Evolutionary conservation across 2,888 invertebrate species (phyloP).

Genomic region (Platycnemis pennipes): DNA sequence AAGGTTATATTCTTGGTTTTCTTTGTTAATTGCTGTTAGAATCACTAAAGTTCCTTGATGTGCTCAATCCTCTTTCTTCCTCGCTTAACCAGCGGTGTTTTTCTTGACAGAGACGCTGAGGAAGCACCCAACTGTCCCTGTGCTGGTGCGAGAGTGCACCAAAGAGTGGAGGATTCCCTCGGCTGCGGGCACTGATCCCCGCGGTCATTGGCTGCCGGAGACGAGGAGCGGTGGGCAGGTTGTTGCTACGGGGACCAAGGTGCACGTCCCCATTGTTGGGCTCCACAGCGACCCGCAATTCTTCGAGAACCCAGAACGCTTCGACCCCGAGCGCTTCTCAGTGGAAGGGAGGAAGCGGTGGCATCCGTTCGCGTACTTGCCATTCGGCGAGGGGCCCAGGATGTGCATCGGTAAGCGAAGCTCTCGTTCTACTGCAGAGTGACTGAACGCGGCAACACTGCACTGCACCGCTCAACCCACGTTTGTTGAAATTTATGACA

Average conservation of each 20-base stretch:
- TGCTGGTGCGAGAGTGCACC: slow-evolving; percentile 77
- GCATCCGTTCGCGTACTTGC: slow-evolving; percentile 81
- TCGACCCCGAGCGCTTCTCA: slow-evolving; percentile 83
- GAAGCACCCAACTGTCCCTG: slow-evolving; percentile 77
- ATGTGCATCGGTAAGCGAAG: slow-evolving; percentile 81
- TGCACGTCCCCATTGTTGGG: background rate
- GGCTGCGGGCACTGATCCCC: slow-evolving; percentile 1
- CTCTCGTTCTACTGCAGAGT: too few relatives aligned
- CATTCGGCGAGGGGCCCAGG: slow-evolving; percentile 82
- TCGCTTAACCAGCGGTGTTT: background rate
- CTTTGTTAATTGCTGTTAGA: too few relatives aligned
- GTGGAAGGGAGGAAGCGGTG: slow-evolving; percentile 80
- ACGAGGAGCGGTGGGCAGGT: background rate
- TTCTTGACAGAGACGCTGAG: slow-evolving; percentile 76
- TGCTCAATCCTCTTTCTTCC: too few relatives aligned
- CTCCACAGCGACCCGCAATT: slow-evolving; percentile 54
- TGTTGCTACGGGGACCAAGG: slow-evolving; percentile 22
- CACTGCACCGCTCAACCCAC: too few relatives aligned
- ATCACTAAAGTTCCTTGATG: too few relatives aligned
- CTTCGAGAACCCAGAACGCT: slow-evolving; percentile 74
- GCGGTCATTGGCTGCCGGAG: background rate
- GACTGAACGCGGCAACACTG: too few relatives aligned
- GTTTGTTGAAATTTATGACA: too few relatives aligned
- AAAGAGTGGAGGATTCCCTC: slow-evolving; percentile 75
- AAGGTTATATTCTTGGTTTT: too few relatives aligned